Evolutionary conservation across 2,113 vertebrate genomes (phyloP), one percentile per base, ranked within the genome.

Genomic region (Ameiurus melas): DNA sequence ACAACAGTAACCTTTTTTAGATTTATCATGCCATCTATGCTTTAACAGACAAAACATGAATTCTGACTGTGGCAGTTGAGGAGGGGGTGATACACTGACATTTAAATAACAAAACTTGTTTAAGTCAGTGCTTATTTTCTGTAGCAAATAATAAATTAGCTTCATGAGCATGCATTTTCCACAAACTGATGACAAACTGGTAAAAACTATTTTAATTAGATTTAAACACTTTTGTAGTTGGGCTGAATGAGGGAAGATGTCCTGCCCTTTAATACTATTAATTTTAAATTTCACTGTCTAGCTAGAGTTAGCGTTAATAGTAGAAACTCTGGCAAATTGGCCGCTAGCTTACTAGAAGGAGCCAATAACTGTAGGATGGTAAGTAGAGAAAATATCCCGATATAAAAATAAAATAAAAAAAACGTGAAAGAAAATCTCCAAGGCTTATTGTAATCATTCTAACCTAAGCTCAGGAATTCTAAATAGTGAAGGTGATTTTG

Each of bases 101-200:
- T 73, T 73, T 73, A 20, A 20, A 73, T 73, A 73, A 47, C 12
- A 43, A 43, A 75, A 2, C 55, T 43, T 43, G 25, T 53, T 79
- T 30, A 5, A 51, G 75, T 79, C 9, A 2, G 77, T 55, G 77
- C 25, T 79, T 16, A 12, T 53, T 55, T 79, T n/a, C 6, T n/a
- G 47, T 47, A 47, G 3, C 71, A 13, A 25, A 25, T 19, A 78
- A 47, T 53, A 68, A 39, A 75, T 43, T 12, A 86, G 89, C 33
- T n/a, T 68, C 19, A 82, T 51, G 55, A 60, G 58, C 55, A 1
- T 92, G 93, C 92, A 92, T 93, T 88, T 92, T 92, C 36, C 89
- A 88, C 84, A 82, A 89, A 89, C 43, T 36, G 30, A 66, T 53
- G 39, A 60, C 51, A 47, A 47, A 47, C 27, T 60, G 47, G 62